Evolutionary conservation across 2,888 invertebrate genomes (phyloP).

Genomic region (Diarsia brunnea): DNA sequence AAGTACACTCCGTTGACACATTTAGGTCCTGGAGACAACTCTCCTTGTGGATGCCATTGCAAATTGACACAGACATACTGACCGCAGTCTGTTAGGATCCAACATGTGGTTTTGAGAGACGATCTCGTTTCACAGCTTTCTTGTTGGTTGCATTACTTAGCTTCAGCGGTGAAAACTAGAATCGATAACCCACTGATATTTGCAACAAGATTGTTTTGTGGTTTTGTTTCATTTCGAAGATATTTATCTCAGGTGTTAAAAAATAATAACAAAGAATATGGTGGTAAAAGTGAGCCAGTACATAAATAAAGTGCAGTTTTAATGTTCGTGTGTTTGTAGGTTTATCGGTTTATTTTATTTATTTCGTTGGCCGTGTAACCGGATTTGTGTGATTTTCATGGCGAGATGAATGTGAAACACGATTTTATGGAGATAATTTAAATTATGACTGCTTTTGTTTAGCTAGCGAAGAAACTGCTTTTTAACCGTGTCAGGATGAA

Average conservation of each 20-base stretch:
- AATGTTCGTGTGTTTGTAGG: conserved; percentile 30
- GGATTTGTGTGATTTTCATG: conserved; percentile 37
- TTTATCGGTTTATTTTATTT: conserved; percentile 45
- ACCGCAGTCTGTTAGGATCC: conserved; percentile 36
- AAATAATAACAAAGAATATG: conserved; percentile 27
- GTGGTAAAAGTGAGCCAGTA: conserved; percentile 28
- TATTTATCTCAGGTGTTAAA: conserved; percentile 1
- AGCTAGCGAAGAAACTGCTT: conserved; percentile 19
- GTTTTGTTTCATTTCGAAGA: conserved; percentile 23
- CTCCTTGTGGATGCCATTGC: conserved; percentile 6
- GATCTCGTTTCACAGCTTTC: conserved; percentile 46
- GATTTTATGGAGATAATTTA: conserved; percentile 49
- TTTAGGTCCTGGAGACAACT: conserved; percentile 18
- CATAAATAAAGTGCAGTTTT: conserved; percentile 39
- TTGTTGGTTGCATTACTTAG: conserved; percentile 31
- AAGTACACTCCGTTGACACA: conserved; percentile 16
- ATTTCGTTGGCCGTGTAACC: conserved; percentile 51
- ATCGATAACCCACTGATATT: conserved; percentile 51
- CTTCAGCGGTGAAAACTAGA: conserved; percentile 36
- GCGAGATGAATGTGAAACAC: conserved; percentile 21
- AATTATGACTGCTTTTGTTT: conserved; percentile 37
- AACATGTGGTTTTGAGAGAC: conserved; percentile 38
- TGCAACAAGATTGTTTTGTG: conserved; percentile 4
- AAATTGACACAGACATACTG: conserved; percentile 18
- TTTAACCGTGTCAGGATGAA: conserved; percentile 36